Conservation (phyloP, 2,113 vertebrate genomes). For the Calidris pygmaea region DNA sequence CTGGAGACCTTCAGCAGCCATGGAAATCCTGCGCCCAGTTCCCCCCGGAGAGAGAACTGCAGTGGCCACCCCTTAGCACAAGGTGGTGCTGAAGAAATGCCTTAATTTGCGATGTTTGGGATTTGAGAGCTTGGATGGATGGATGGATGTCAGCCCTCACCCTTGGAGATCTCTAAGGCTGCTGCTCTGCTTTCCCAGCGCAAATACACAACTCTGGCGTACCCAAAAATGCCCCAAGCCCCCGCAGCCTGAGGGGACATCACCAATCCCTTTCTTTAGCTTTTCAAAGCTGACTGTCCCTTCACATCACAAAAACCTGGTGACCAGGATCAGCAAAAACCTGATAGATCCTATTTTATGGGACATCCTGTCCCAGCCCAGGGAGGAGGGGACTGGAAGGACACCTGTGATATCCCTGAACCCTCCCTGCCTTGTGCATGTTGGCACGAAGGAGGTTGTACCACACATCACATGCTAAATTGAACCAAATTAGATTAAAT, state of each 20-base stretch:
- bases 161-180: not conserved
- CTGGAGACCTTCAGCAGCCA: not conserved
- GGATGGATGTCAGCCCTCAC: not conserved
- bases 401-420: not conserved
- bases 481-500: not conserved
- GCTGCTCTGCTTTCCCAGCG: not conserved
- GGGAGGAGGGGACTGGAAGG: not conserved
- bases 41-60: not conserved
- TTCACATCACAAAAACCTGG: not conserved
- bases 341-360: not conserved
- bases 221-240: not conserved
- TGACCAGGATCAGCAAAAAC: not conserved
- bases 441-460: not conserved
- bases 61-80: not conserved
- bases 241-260: not conserved
- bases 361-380: not conserved
- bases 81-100: constrained; percentile 48
- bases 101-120: not conserved
- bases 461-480: not conserved
- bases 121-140: not conserved
- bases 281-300: not conserved
- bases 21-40: not conserved
- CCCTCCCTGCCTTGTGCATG: not conserved
- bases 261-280: not conserved
- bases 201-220: not conserved